Percentiles rank a stretch among this genome's conserved stretches.
phyloP scores from a whole-genome alignment of 2,888 invertebrate species.

The Octodonta nipae region DNA sequence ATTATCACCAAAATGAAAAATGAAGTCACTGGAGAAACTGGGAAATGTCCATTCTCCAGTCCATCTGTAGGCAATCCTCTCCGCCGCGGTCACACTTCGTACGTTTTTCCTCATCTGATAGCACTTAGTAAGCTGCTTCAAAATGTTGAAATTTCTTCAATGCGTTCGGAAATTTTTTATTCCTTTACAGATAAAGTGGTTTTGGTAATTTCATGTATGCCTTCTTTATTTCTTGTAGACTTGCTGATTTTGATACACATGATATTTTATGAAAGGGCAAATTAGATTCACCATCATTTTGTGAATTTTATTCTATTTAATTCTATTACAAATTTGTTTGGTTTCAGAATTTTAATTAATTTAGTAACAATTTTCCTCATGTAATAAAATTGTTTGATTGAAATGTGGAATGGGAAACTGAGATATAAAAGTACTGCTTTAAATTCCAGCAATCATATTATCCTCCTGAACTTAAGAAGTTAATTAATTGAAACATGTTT shows the following conservation, averaged over 20 bases:
- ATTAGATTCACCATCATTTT: conserved; percentile 11
- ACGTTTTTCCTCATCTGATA: conserved; percentile 84
- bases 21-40: conserved; percentile 93
- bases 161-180: conserved; percentile 84
- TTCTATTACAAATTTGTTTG: conserved; percentile 3
- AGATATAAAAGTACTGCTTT: no score
- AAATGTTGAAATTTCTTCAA: conserved; percentile 90
- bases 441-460: no score
- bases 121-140: conserved; percentile 90
- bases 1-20: conserved; percentile 73
- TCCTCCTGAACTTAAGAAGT: no score
- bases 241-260: conserved; percentile 72
- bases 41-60: conserved; percentile 81
- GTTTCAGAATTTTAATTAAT: no score
- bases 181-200: conserved; percentile 95
- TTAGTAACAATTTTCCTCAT: no score
- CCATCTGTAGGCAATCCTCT: conserved; percentile 91
- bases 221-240: conserved; percentile 90
- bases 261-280: conserved; percentile 74
- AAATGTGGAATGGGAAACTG: no score
- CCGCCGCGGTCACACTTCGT: conserved; percentile 91
- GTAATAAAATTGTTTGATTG: no score
- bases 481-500: no score
- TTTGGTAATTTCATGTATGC: conserved; percentile 91
- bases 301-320: neutral